A percentile compares a stretch with the other conserved stretches of the same genome.
phyloP scores from a whole-genome alignment of 2,888 invertebrate species.

The Poecilobothrus nobilitatus region DNA sequence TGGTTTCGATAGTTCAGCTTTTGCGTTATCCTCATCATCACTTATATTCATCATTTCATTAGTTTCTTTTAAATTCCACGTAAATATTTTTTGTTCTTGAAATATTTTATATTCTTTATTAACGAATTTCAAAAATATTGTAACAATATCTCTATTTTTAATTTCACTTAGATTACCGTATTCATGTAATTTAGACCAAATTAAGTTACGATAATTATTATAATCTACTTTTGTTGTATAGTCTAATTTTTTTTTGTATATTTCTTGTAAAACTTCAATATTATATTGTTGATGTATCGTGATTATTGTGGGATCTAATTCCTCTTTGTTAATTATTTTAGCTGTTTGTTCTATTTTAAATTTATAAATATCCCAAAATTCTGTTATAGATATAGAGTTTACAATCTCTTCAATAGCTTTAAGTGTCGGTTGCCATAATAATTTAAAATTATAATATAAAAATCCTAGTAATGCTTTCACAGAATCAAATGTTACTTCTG shows the following conservation, averaged over 20 bases:
- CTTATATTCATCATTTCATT: slow-evolving; percentile 29
- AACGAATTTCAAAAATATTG: slow-evolving; percentile 68
- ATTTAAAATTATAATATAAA: slow-evolving; percentile 76
- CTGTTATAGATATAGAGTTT: slow-evolving; percentile 46
- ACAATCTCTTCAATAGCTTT: slow-evolving; percentile 70
- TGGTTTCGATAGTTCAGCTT: slow-evolving; percentile 38
- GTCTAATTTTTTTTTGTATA: not conserved
- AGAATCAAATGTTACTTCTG: slow-evolving; percentile 55
- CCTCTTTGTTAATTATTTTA: slow-evolving; percentile 45
- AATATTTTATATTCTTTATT: slow-evolving; percentile 53
- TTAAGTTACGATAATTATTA: slow-evolving; percentile 63
- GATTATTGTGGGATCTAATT: not conserved
- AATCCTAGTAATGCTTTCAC: slow-evolving; percentile 73
- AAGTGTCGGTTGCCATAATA: slow-evolving; percentile 77
- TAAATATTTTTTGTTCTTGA: slow-evolving; percentile 49
- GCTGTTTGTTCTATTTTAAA: slow-evolving; percentile 51
- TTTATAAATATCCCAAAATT: slow-evolving; percentile 67
- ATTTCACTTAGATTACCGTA: slow-evolving; percentile 70
- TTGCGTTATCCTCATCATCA: slow-evolving; percentile 38
- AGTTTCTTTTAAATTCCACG: slow-evolving; percentile 48
- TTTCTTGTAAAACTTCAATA: not conserved
- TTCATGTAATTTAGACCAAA: slow-evolving; percentile 71
- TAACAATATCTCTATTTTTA: slow-evolving; percentile 70
- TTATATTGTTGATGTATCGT: not conserved
- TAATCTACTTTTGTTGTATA: slow-evolving; percentile 55